Conservation (phyloP, 2,113 vertebrate species). For the Xiphophorus maculatus region DNA sequence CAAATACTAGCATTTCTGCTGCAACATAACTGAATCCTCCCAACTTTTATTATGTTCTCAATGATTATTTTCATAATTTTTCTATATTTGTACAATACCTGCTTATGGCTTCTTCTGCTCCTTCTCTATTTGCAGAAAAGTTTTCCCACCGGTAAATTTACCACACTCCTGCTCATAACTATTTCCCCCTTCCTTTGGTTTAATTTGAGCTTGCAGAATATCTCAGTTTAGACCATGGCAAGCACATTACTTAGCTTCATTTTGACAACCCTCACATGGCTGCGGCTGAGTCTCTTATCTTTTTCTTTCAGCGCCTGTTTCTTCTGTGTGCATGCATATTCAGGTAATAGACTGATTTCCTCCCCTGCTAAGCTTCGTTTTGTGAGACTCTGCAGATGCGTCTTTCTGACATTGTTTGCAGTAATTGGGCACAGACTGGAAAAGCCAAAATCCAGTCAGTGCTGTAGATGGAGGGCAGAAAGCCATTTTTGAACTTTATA, state of each 20-base stretch:
- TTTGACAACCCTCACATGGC: conserved; percentile 23
- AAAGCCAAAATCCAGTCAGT: neutral
- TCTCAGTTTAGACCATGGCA: conserved; percentile 11
- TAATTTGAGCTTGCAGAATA: neutral
- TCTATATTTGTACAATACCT: neutral
- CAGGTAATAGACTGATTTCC: conserved; percentile 17
- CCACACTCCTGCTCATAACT: neutral
- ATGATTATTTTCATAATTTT: neutral
- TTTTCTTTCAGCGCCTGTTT: neutral
- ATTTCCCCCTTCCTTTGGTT: conserved; percentile 9
- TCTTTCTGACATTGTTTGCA: conserved; percentile 9
- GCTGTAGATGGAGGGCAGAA: neutral
- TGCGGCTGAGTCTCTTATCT: conserved; percentile 16
- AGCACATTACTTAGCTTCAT: conserved; percentile 6
- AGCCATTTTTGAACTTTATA: conserved; percentile 1
- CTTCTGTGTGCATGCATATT: neutral
- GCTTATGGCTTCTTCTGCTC: neutral
- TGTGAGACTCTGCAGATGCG: neutral
- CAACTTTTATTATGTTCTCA: neutral
- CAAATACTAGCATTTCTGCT: neutral
- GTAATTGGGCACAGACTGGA: conserved; percentile 38
- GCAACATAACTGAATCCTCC: neutral
- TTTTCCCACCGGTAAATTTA: neutral
- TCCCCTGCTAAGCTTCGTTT: conserved; percentile 1
- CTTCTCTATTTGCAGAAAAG: neutral